Percentiles rank a stretch among this genome's conserved stretches.
Conservation (phyloP, 2,888 invertebrate species). For the Epirrhoe alternata region DNA sequence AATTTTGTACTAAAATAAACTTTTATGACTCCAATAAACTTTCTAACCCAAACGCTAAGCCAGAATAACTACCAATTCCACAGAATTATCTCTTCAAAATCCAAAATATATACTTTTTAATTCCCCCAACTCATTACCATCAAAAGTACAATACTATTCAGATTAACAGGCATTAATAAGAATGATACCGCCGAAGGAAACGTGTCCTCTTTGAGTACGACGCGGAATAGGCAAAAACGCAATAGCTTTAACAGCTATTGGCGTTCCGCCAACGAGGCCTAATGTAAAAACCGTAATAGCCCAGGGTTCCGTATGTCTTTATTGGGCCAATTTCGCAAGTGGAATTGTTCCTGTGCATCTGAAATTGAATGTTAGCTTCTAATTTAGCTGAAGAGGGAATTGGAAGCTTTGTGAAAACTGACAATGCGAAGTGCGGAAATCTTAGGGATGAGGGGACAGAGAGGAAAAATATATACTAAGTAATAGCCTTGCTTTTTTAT, state of each 20-base stretch:
- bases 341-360: slow-evolving; percentile 40
- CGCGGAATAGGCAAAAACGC: slow-evolving; percentile 31
- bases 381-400: slow-evolving; percentile 31
- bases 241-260: slow-evolving; percentile 33
- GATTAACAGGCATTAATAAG: slow-evolving; percentile 18
- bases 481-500: background rate
- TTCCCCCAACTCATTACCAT: slow-evolving; percentile 1
- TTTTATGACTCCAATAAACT: too few relatives aligned
- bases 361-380: slow-evolving; percentile 39
- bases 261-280: slow-evolving; percentile 42
- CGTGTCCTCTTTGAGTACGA: slow-evolving; percentile 29
- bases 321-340: slow-evolving; percentile 41
- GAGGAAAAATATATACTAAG: background rate
- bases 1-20: too few relatives aligned
- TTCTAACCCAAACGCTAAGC: too few relatives aligned
- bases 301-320: slow-evolving; percentile 43
- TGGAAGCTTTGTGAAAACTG: slow-evolving; percentile 15
- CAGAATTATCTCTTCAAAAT: too few relatives aligned
- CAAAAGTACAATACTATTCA: slow-evolving; percentile 3
- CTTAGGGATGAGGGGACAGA: background rate
- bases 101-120: background rate
- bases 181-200: slow-evolving; percentile 23
- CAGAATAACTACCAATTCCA: too few relatives aligned
- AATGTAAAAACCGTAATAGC: slow-evolving; percentile 46
- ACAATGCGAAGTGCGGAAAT: background rate